phyloP scores from a whole-genome alignment of 2,888 invertebrate species.

The Caenorhabditis macrosperma region DNA sequence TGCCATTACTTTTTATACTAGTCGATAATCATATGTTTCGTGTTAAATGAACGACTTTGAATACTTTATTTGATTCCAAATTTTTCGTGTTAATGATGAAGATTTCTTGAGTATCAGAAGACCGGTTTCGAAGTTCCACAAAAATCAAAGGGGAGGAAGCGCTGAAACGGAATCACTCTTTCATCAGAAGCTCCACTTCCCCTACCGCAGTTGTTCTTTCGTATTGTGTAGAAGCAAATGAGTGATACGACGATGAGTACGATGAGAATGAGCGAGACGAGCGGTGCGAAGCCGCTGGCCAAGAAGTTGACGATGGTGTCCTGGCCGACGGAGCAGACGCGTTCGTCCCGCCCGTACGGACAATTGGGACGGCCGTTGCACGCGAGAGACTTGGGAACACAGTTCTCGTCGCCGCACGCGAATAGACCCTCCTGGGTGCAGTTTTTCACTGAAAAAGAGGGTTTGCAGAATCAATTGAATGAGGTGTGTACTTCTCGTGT shows the following conservation, averaged over 20 bases:
- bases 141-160: slow-evolving; percentile 46
- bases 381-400: slow-evolving; percentile 73
- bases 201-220: slow-evolving; percentile 52
- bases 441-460: slow-evolving; percentile 74
- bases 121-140: slow-evolving; percentile 15
- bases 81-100: neutral
- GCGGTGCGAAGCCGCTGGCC: slow-evolving; percentile 67
- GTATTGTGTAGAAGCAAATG: slow-evolving; percentile 66
- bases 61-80: neutral
- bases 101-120: neutral
- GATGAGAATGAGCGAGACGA: slow-evolving; percentile 64
- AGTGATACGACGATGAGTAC: slow-evolving; percentile 66
- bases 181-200: neutral
- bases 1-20: slow-evolving; percentile 13
- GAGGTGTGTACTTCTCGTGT: slow-evolving; percentile 65
- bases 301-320: slow-evolving; percentile 61
- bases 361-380: slow-evolving; percentile 77
- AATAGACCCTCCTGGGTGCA: slow-evolving; percentile 73
- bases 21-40: slow-evolving; percentile 11
- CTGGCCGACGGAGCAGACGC: slow-evolving; percentile 59
- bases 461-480: too few relatives aligned
- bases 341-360: slow-evolving; percentile 76
- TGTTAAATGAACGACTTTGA: slow-evolving; percentile 16
- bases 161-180: slow-evolving; percentile 13
- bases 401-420: slow-evolving; percentile 79